Evolutionary conservation across 2,888 invertebrate genomes (phyloP).

Genomic region (Vanessa cardui): DNA sequence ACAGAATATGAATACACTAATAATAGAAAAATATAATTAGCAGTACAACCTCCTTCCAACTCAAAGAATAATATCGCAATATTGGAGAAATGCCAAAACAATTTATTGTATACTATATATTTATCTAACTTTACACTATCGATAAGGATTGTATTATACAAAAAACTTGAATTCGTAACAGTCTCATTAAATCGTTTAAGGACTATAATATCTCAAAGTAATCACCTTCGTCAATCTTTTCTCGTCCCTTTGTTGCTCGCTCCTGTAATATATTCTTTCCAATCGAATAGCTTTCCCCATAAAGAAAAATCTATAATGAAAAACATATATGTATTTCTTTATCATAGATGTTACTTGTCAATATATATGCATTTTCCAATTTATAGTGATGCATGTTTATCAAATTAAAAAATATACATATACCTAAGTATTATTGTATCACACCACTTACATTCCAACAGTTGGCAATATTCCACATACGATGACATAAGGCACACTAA

Average conservation of each 20-base stretch:
- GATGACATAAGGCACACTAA: slow-evolving; percentile 68
- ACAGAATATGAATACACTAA: slow-evolving; percentile 69
- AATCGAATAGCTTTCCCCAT: slow-evolving; percentile 74
- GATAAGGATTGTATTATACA: too few relatives aligned
- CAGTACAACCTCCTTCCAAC: neutral
- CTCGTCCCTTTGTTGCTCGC: slow-evolving; percentile 71
- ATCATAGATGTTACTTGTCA: too few relatives aligned
- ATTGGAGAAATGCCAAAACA: too few relatives aligned
- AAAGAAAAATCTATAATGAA: slow-evolving; percentile 67
- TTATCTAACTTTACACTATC: too few relatives aligned
- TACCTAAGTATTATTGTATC: neutral
- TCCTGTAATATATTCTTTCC: slow-evolving; percentile 73
- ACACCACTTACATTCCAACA: slow-evolving; percentile 69
- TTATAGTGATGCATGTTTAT: too few relatives aligned
- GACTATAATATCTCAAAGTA: slow-evolving; percentile 15
- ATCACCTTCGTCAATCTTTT: slow-evolving; percentile 71
- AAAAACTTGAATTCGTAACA: too few relatives aligned
- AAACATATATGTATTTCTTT: neutral
- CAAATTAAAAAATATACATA: too few relatives aligned
- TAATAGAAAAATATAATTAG: slow-evolving; percentile 4
- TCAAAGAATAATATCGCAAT: too few relatives aligned
- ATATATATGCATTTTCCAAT: too few relatives aligned
- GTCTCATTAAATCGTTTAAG: neutral
- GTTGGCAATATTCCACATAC: slow-evolving; percentile 72
- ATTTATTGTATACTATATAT: too few relatives aligned